Base-by-base conservation (phyloP, 1,140 invertebrate species). In the Trichogramma pretiosum region DNA sequence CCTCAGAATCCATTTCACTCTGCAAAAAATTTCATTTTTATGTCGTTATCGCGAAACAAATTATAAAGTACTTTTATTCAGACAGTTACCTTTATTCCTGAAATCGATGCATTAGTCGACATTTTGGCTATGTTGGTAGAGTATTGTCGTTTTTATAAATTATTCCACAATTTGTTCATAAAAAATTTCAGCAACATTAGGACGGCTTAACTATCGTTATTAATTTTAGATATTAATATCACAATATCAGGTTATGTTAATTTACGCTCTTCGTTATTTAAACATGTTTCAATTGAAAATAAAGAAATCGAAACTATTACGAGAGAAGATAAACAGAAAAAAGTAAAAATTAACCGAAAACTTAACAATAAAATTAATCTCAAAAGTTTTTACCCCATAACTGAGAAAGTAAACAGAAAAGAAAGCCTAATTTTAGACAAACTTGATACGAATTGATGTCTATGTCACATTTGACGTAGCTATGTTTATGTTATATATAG, bases 1-100 rank as follows among this genome's bases (percentile, higher is more conserved):
- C 65, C 41, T 67, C 64, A 38, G 56, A 55, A 49, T 64, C 59
- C 32, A 21, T 49, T 21, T 69, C 64, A 32, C 34, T 55, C 69
- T 70, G 22, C 46, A 50, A 56, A n/a, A 34, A 1, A 43, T 13
- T 14, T 17, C 38, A 23, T 33, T n/a, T n/a, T n/a, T n/a, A n/a
- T n/a, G n/a, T n/a, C n/a, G n/a, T 30, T 42, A n/a, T n/a, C n/a
- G n/a, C n/a, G n/a, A n/a, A n/a, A n/a, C n/a, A n/a, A n/a, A n/a
- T n/a, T n/a, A n/a, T n/a, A n/a, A n/a, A n/a, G n/a, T n/a, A n/a
- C n/a, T n/a, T n/a, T n/a, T n/a, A n/a, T n/a, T n/a, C n/a, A n/a
- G n/a, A n/a, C n/a, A n/a, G 32, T 48, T 54, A 56, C 55, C 46
- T 52, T 56, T 9, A 39, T 16, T 17, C 47, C 50, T 8, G 56